These are phyloP conservation scores for Crotalus helleri DNA, from an alignment of 2,113 vertebrate species.

Conservation along the genomic window DNA sequence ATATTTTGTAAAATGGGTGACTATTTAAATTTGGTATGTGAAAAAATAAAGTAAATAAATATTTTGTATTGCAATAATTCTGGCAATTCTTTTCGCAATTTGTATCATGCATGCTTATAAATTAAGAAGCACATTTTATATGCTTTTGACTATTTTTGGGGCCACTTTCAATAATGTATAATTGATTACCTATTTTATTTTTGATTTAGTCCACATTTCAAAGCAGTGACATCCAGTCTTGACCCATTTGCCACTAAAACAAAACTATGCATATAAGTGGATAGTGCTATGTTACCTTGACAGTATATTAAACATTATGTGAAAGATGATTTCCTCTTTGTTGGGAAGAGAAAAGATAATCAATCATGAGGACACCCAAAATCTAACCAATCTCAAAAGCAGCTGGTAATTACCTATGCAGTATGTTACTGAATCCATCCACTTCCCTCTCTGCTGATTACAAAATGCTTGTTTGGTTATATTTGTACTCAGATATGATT, in stretches of 20 bases:
- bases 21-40: neutral
- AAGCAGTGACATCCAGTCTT: neutral
- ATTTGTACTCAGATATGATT: constrained; percentile 23
- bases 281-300: neutral
- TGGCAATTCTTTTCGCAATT: neutral
- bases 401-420: neutral
- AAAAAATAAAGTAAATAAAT: neutral
- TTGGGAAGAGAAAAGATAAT: neutral
- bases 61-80: neutral
- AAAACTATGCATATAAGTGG: neutral
- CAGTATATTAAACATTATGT: neutral
- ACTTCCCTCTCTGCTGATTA: neutral
- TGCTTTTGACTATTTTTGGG: neutral
- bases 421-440: neutral
- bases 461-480: constrained; percentile 14
- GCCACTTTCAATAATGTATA: neutral
- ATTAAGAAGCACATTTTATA: neutral
- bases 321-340: neutral
- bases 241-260: neutral
- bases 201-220: neutral
- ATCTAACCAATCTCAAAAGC: neutral
- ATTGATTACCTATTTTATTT: neutral
- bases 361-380: neutral
- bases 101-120: neutral
- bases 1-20: neutral